Percentiles rank a stretch among this genome's conserved stretches.
Conservation (phyloP, 2,113 vertebrate genomes). For the Cyphomyrus plagiostoma region DNA sequence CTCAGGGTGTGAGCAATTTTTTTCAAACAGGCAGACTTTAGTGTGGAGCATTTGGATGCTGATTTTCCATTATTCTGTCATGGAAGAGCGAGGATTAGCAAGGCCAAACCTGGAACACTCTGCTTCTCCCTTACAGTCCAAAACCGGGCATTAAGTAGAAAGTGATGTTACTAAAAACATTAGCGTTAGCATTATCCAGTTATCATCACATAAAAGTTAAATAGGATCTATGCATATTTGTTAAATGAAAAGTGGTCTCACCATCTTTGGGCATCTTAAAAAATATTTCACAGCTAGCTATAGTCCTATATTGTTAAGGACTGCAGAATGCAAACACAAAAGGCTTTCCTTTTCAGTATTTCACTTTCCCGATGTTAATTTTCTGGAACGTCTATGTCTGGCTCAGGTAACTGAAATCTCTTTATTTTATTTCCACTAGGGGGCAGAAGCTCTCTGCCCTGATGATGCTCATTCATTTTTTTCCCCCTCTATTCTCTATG, state of each 20-base stretch:
- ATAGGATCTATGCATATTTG: not conserved
- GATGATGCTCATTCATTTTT: not conserved
- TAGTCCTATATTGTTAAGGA: not conserved
- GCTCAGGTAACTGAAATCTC: not conserved
- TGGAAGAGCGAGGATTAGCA: not conserved
- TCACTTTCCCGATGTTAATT: not conserved
- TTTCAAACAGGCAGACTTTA: not conserved
- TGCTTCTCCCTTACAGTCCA: not conserved
- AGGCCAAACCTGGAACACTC: not conserved
- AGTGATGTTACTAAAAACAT: not conserved
- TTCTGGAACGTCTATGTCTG: not conserved
- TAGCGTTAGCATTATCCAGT: not conserved
- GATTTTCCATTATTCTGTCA: not conserved
- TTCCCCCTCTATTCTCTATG: too few relatives aligned
- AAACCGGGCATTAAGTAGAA: not conserved
- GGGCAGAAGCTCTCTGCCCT: conserved; percentile 31
- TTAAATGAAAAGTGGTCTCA: not conserved
- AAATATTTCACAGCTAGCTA: not conserved
- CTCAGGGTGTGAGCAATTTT: not conserved
- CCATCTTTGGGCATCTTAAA: not conserved
- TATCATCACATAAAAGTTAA: not conserved
- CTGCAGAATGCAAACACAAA: not conserved
- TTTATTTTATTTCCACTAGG: conserved; percentile 32
- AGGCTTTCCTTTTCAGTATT: not conserved
- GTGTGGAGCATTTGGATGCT: not conserved